These are phyloP conservation scores for Berghia stephanieae DNA, from an alignment of 1,140 invertebrate species.

Conservation along the genomic window DNA sequence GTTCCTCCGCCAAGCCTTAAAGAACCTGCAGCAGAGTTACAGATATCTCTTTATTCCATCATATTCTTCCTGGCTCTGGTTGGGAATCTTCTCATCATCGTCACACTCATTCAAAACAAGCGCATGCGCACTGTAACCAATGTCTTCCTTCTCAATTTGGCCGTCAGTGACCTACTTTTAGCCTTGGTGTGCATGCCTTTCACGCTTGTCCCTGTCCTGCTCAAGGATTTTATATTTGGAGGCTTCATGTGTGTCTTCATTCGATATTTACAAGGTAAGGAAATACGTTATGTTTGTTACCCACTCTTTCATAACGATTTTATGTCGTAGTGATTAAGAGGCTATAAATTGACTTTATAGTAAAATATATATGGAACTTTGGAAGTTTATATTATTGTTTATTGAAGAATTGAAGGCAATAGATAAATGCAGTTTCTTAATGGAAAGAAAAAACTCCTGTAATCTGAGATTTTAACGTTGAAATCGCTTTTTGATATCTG, in stretches of 20 bases:
- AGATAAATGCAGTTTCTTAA: too few relatives aligned
- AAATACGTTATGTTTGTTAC: too few relatives aligned
- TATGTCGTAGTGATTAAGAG: too few relatives aligned
- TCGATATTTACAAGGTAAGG: conserved; percentile 76
- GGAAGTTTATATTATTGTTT: too few relatives aligned
- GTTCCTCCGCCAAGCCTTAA: too few relatives aligned
- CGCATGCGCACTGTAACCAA: conserved; percentile 89
- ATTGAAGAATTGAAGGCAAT: too few relatives aligned
- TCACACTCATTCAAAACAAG: conserved; percentile 82
- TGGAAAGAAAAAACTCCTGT: too few relatives aligned
- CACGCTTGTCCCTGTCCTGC: conserved; percentile 82
- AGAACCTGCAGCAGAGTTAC: conserved; percentile 37
- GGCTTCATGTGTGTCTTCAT: conserved; percentile 83
- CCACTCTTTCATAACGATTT: too few relatives aligned
- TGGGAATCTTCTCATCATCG: conserved; percentile 82
- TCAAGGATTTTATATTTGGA: conserved; percentile 86
- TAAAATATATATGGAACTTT: too few relatives aligned
- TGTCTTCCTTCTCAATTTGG: conserved; percentile 86
- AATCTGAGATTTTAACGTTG: too few relatives aligned
- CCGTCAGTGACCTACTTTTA: conserved; percentile 76
- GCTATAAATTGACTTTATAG: too few relatives aligned
- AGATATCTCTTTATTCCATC: conserved; percentile 77
- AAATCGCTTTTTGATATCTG: too few relatives aligned
- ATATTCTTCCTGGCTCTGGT: conserved; percentile 83
- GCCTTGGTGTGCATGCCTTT: conserved; percentile 91